Evolutionary conservation across 2,113 vertebrate genomes (phyloP), one percentile per base, ranked within the genome.

Genomic region (Grus americana): DNA sequence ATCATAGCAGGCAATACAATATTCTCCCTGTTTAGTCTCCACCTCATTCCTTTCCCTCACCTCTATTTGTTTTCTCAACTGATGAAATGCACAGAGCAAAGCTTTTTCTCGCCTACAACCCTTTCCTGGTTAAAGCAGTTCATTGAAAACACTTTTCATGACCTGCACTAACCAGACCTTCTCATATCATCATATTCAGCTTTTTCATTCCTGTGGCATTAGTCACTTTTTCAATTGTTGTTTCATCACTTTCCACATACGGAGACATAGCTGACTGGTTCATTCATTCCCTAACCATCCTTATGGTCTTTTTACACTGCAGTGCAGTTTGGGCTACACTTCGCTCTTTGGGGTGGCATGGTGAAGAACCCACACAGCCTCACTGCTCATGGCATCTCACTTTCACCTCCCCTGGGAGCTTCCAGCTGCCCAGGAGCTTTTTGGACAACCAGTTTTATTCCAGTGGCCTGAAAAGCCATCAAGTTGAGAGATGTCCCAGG

Each of bases 161-260:
- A 62, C 42, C 38, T 50, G 59, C 38, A n/a, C 49, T 38, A 86
- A 58, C 23, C 29, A 59, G 50, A 66, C 24, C 29, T 58, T 40
- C 65, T 90, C 46, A 46, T 10, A 6, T 63, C 80, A 71, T 32
- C 50, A 34, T 40, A 40, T 32, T 89, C 78, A 90, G 29, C 27
- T 55, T 75, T 62, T 94, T 84, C 59, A 73, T 83, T 91, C 90
- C 50, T 92, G 36, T 73, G 59, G 50, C 59, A 86, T 88, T 68
- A 86, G 44, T 67, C 67, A 61, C 49, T 22, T 86, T 68, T 91
- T 73, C 50, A 79, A 3, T 6, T 27, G 55, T 17, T 76, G 40
- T 40, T 87, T 78, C 34, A 54, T 18, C 16, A 7, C 46, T 78
- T 72, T 36, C 71, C 18, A 57, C 0, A 0, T 52, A 55, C 0